Percentiles rank a stretch among this genome's conserved stretches.
phyloP scores from a whole-genome alignment of 2,797 vertebrate genomes.

The Cyclura pinguis region DNA sequence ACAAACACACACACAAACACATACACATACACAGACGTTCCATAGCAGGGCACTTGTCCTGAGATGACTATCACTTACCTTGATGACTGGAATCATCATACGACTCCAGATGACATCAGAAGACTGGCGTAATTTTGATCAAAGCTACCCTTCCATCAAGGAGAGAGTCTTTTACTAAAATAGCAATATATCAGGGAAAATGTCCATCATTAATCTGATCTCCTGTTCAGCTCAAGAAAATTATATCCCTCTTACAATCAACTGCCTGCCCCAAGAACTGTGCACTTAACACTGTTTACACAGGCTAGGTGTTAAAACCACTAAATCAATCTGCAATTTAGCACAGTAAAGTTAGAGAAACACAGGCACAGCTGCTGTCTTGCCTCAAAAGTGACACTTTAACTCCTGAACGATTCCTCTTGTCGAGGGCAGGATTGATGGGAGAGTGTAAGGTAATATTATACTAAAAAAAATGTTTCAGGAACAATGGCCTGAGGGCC shows the following conservation, averaged over 20 bases:
- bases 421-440: slow-evolving; percentile 65
- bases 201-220: neutral
- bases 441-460: slow-evolving; percentile 55
- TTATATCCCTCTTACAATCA: neutral
- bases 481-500: slow-evolving; percentile 55
- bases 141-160: too few species aligned
- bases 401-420: slow-evolving; percentile 36
- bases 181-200: neutral
- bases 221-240: slow-evolving; percentile 3
- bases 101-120: too few species aligned
- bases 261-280: too few species aligned
- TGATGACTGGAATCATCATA: too few species aligned
- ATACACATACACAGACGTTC: too few species aligned
- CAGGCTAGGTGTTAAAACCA: slow-evolving; percentile 13
- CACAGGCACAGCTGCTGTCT: neutral
- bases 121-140: too few species aligned
- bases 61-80: too few species aligned
- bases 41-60: too few species aligned
- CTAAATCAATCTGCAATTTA: neutral
- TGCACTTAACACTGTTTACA: neutral
- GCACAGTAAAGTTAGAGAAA: neutral
- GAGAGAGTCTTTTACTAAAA: neutral
- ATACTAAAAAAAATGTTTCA: slow-evolving; percentile 54
- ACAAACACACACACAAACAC: too few species aligned
- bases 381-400: slow-evolving; percentile 30